Evolutionary conservation across 2,797 vertebrate species (phyloP), one percentile per base, ranked within the genome.

Genomic region (Hippocampus kuda): DNA sequence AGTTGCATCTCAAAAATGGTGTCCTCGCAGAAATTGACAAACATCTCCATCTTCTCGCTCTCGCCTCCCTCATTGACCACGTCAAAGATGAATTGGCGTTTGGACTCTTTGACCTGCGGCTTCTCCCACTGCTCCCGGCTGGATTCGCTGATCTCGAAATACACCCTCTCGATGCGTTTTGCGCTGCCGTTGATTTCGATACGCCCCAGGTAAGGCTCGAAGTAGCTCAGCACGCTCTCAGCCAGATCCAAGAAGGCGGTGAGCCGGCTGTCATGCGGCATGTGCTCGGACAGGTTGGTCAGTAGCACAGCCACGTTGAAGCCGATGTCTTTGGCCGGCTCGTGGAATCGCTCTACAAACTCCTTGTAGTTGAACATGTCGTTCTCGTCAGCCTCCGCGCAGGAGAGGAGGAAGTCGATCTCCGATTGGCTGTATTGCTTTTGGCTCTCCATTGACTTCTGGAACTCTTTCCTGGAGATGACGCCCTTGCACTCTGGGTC

Each of bases 1-100:
- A 99, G 83, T 76, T 99, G 97, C 97, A 99, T 99, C 90, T 99
- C 97, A 92, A 99, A 99, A 81, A 99, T 98, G 0, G 97, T 99
- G 78, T 99, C 97, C 84, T 99, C 97, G 3, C 97, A 99, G 88
- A 99, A 99, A 76, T 97, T 99, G 30, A 99, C 97, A 72, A 99
- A 99, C 70, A 99, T 91, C 81, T 99, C 97, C 97, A 99, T 99
- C 88, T 99, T 99, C 81, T 98, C 97, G 62, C 96, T 97, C 81
- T 99, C 97, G 1, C 92, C 92, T 0, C 97, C 97, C 89, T 98
- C 96, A 1, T 99, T 99, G 77, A 99, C 96, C 75, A 99, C 97
- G 30, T 98, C 96, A n/a, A 99, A 99, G 84, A 99, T 99, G 85
- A 99, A 99, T 80, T 99, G 94, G 2, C 97, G 89, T 81, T 99